Evolutionary conservation across 2,113 vertebrate genomes (phyloP), one percentile per base, ranked within the genome.

Genomic region (Cryptoleucopteryx plumbea): DNA sequence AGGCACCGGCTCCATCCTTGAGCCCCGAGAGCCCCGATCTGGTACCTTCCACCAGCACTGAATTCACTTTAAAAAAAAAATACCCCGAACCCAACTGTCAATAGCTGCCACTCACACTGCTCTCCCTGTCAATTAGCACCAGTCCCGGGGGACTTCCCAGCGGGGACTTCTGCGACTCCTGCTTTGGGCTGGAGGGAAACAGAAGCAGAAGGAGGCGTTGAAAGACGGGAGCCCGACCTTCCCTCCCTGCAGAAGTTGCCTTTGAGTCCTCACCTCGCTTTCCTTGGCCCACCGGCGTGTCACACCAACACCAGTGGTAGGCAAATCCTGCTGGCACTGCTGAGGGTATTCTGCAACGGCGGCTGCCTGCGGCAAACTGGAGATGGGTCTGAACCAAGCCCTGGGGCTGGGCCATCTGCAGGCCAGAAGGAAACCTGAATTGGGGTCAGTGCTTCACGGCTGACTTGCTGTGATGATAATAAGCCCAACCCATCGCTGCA

Each of bases 21-120:
- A 72, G 72, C 48, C 61, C 43, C 1, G 58, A 87, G 23, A 82
- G 16, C 88, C 92, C 80, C 7, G 6, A 78, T 75, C 77, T 94
- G 94, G 73, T 93, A 92, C 77, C 84, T 96, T 92, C 90, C 91
- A 91, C 88, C 82, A 93, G 92, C 95, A 94, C 91, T 96, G 67
- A 81, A 82, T 86, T 93, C 82, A 90, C 93, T 93, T 94, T 62
- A 77, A 48, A 38, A 65, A 40, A 38, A 38, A 32, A 36, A 8
- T 2, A 9, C 22, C 70, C 79, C 31, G 34, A 34, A 32, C 67
- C 25, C 42, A 52, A 5, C 34, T 21, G 21, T 12, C 22, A 16
- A 25, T 20, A 47, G 45, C 63, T 58, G 83, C 42, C 53, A 2
- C 78, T 53, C 3, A 3, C 9, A 6, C 27, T 7, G 36, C n/a